These are phyloP conservation scores for Cotesia congregata DNA, from an alignment of 2,888 invertebrate species.

Conservation along the genomic window DNA sequence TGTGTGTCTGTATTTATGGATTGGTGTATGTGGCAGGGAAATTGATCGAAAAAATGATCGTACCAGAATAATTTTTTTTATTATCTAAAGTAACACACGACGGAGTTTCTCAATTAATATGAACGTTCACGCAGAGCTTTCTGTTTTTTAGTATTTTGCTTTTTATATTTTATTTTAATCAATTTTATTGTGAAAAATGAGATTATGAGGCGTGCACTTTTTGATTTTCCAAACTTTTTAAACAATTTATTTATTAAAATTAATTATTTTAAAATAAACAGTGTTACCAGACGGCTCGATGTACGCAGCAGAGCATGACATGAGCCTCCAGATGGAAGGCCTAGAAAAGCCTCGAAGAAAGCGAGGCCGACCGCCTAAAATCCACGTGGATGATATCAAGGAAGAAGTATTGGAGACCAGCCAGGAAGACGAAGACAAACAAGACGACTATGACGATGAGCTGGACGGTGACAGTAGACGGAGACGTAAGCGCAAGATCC, in stretches of 20 bases:
- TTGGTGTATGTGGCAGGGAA: too few species aligned
- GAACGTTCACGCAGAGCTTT: too few species aligned
- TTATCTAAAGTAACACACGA: too few species aligned
- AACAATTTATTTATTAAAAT: slow-evolving; percentile 4
- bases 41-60: too few species aligned
- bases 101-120: too few species aligned
- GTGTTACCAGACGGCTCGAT: slow-evolving; percentile 76
- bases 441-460: slow-evolving; percentile 64
- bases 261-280: slow-evolving; percentile 59
- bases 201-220: too few species aligned
- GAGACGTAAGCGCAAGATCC: slow-evolving; percentile 76
- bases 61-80: too few species aligned
- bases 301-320: slow-evolving; percentile 77
- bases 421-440: slow-evolving; percentile 65
- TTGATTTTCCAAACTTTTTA: too few species aligned
- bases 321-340: slow-evolving; percentile 77
- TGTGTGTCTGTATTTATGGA: too few species aligned
- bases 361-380: slow-evolving; percentile 80
- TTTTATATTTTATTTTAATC: too few species aligned
- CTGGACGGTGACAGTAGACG: slow-evolving; percentile 74
- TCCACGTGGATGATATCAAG: slow-evolving; percentile 64
- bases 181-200: too few species aligned
- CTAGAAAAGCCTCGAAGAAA: slow-evolving; percentile 78
- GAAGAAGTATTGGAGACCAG: slow-evolving; percentile 54
- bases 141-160: too few species aligned